Evolutionary conservation across 2,113 vertebrate species (phyloP), one percentile per base, ranked within the genome.

Genomic region (Gymnarchus niloticus): DNA sequence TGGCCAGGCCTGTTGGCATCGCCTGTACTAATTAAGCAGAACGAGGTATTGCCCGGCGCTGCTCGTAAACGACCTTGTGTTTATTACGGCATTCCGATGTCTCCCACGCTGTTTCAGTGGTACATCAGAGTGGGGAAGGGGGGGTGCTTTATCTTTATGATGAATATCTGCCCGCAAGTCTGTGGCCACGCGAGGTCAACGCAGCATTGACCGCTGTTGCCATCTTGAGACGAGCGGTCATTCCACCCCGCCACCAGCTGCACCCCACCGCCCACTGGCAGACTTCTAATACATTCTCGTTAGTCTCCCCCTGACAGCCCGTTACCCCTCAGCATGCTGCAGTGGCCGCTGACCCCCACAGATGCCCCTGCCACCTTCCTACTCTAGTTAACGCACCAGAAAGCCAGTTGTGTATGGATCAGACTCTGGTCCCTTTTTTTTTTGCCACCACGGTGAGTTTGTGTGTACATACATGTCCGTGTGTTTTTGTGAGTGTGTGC

Each of bases 401-500:
- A 46, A 77, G 73, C 41, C 73, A 44, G 73, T 46, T 23, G 37
- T 46, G 19, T 77, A 19, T 46, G 21, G 46, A 21, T 48, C 23
- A 1, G 7, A 41, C 76, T 78, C 37, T 48, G 21, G 1, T 78
- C 6, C 46, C 23, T 48, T 2, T 77, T 7, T 78, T 21, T 78
- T 78, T 48, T n/a, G 5, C 44, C 1, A 4, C 6, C 44, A 78
- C 44, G 23, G 37, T 46, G 51, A 28, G 65, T 41, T 17, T 49
- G 61, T 84, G 52, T 82, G 44, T 61, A 46, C 33, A n/a, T 85
- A n/a, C n/a, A n/a, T n/a, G 23, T 61, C 17, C 69, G 46, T 78
- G 52, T 48, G 65, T 80, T 44, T 84, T n/a, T 85, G 84, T 84
- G 52, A 14, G 17, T 84, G 56, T 44, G 77, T 86, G 33, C 73